A percentile compares a stretch with the other conserved stretches of the same genome.
Conservation (phyloP, 2,888 invertebrate genomes). For the Azorinus chamasolen region DNA sequence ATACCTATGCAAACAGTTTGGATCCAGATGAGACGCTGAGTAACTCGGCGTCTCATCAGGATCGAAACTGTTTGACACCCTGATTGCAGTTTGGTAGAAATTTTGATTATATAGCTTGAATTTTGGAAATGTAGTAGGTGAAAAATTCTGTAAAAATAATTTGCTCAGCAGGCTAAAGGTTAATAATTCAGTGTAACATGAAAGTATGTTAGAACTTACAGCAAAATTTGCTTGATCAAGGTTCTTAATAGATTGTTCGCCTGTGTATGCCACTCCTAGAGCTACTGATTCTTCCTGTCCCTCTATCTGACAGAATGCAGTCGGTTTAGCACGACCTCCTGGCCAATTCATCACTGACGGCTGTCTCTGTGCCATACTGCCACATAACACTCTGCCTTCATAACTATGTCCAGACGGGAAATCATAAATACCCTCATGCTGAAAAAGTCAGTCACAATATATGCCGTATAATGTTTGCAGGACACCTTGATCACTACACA, state of each 20-base stretch:
- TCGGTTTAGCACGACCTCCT: slow-evolving; percentile 62
- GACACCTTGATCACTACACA: not conserved
- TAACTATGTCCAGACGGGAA: slow-evolving; percentile 93
- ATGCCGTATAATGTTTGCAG: not conserved
- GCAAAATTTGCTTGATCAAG: slow-evolving; percentile 67
- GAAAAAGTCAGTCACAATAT: slow-evolving; percentile 44
- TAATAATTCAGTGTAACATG: no score
- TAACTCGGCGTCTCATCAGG: no score
- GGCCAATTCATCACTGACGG: slow-evolving; percentile 73
- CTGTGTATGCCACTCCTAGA: slow-evolving; percentile 33
- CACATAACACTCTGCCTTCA: slow-evolving; percentile 87
- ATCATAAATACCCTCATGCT: slow-evolving; percentile 92
- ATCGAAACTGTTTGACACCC: no score
- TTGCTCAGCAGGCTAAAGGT: no score
- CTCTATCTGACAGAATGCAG: slow-evolving; percentile 72
- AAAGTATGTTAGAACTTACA: slow-evolving; percentile 60
- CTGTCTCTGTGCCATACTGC: slow-evolving; percentile 61
- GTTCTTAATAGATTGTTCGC: slow-evolving; percentile 62
- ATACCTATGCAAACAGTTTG: no score
- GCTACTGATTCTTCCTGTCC: slow-evolving; percentile 65
- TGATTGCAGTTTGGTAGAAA: no score
- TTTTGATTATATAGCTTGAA: no score
- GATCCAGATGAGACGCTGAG: no score
- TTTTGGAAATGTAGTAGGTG: no score
- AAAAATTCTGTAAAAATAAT: no score